Percentiles rank a stretch among this genome's conserved stretches.
Conservation (phyloP, 1,140 invertebrate genomes). For the Drosophila lowei region DNA sequence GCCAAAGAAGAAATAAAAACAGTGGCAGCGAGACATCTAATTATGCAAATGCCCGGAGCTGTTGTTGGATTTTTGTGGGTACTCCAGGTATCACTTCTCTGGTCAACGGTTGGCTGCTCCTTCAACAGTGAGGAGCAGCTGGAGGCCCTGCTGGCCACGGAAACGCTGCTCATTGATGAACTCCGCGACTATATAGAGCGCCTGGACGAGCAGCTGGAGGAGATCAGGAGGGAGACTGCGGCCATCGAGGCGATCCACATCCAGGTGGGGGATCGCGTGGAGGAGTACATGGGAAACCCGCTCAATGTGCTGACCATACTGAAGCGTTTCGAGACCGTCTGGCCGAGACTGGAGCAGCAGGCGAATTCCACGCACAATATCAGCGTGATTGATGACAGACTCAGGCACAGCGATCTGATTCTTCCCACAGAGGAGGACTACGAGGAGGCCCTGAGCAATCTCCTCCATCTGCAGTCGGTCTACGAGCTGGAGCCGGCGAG, state of each 20-base stretch:
- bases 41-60: slow-evolving; percentile 61
- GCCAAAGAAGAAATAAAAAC: neutral
- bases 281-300: slow-evolving; percentile 94
- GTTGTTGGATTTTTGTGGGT: slow-evolving; percentile 41
- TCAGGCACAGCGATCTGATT: slow-evolving; percentile 11
- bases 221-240: slow-evolving; percentile 38
- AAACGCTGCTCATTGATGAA: slow-evolving; percentile 51
- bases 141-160: slow-evolving; percentile 43
- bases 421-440: slow-evolving; percentile 71
- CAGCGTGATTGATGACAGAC: neutral
- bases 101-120: slow-evolving; percentile 5
- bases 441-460: slow-evolving; percentile 54
- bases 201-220: slow-evolving; percentile 40
- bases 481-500: slow-evolving; percentile 62
- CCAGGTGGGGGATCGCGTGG: slow-evolving; percentile 89
- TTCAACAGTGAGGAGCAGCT: slow-evolving; percentile 40
- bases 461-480: slow-evolving; percentile 68
- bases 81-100: slow-evolving; percentile 31
- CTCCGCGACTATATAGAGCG: slow-evolving; percentile 57
- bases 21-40: slow-evolving; percentile 17
- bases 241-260: slow-evolving; percentile 88
- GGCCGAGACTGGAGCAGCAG: slow-evolving; percentile 84
- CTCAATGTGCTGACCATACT: slow-evolving; percentile 98
- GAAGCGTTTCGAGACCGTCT: slow-evolving; percentile 95
- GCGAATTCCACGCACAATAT: slow-evolving; percentile 41